Percentiles rank a stretch among this genome's conserved stretches.
phyloP scores from a whole-genome alignment of 2,113 vertebrate species.

The Xerus inauris region DNA sequence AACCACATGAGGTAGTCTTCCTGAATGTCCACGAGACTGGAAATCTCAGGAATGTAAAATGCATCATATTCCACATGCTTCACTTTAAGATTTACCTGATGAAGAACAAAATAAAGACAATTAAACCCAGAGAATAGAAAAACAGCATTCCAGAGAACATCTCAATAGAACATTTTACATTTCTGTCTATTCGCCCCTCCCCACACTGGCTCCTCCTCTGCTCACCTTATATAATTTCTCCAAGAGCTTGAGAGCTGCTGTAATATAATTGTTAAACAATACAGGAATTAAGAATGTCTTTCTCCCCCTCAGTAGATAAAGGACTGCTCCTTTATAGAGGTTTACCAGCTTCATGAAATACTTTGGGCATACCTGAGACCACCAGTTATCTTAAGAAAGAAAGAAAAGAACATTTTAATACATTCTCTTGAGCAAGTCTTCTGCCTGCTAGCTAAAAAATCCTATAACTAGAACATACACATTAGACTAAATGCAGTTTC shows the following conservation, averaged over 20 bases:
- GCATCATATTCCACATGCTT: constrained; percentile 94
- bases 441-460: constrained; percentile 55
- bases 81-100: constrained; percentile 95
- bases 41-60: constrained; percentile 98
- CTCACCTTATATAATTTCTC: constrained; percentile 97
- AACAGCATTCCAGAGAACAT: not conserved
- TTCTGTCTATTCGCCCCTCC: not conserved
- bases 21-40: constrained; percentile 96
- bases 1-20: constrained; percentile 99
- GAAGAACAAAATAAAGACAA: constrained; percentile 54
- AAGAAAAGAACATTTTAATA: constrained; percentile 53
- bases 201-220: not conserved
- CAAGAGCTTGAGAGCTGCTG: constrained; percentile 93
- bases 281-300: constrained; percentile 94
- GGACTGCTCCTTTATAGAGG: constrained; percentile 95
- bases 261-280: constrained; percentile 94
- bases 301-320: constrained; percentile 94
- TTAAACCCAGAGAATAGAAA: not conserved
- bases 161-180: not conserved
- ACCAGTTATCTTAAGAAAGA: constrained; percentile 96
- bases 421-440: not conserved
- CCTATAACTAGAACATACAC: constrained; percentile 44
- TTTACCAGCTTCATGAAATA: constrained; percentile 95
- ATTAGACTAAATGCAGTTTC: constrained; percentile 62
- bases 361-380: constrained; percentile 93